These are phyloP conservation scores for Agonopterix arenella DNA, from an alignment of 2,888 invertebrate genomes.

Conservation along the genomic window DNA sequence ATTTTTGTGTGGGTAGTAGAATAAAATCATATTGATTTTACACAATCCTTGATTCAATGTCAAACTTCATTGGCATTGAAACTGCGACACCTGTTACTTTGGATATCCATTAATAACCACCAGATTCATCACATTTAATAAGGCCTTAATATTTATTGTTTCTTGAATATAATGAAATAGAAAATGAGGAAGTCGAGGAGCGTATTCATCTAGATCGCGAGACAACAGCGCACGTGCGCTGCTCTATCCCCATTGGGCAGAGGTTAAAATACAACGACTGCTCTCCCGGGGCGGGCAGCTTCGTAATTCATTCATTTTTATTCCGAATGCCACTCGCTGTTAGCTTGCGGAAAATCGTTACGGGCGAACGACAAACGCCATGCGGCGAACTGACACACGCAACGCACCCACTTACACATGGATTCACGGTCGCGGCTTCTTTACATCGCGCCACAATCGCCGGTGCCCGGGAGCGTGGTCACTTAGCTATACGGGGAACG, in stretches of 20 bases:
- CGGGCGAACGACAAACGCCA: constrained; percentile 44
- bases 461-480: constrained; percentile 81
- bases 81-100: constrained; percentile 63
- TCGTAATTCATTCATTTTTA: constrained; percentile 59
- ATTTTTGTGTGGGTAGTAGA: constrained; percentile 7
- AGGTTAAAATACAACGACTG: constrained; percentile 56
- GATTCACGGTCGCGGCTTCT: constrained; percentile 64
- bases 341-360: constrained; percentile 53
- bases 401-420: constrained; percentile 73
- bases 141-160: constrained; percentile 30
- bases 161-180: constrained; percentile 16
- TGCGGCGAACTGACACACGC: constrained; percentile 47
- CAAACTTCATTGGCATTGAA: constrained; percentile 29
- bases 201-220: constrained; percentile 38
- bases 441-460: constrained; percentile 79
- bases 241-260: constrained; percentile 45
- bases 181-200: constrained; percentile 32
- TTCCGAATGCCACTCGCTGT: constrained; percentile 44
- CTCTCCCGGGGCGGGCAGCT: constrained; percentile 32
- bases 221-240: constrained; percentile 61
- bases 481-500: constrained; percentile 70
- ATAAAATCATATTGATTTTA: constrained; percentile 35
- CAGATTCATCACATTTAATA: constrained; percentile 15
- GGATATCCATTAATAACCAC: constrained; percentile 4
- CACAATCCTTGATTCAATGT: constrained; percentile 31